Percentiles rank a stretch among this genome's conserved stretches.
Conservation (phyloP, 2,888 invertebrate genomes). For the Zygaena filipendulae region DNA sequence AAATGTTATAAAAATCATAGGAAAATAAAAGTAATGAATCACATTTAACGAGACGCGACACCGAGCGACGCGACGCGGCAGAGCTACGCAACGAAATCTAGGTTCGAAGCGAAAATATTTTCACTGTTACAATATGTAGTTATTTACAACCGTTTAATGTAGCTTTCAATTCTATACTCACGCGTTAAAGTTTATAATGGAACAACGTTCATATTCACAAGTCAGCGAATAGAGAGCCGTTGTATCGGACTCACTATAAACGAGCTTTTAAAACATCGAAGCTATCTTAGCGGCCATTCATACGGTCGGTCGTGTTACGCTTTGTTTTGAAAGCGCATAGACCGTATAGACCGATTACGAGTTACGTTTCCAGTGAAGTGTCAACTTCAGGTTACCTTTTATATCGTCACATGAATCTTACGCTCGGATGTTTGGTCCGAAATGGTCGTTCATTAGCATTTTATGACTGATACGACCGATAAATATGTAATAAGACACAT, state of each 20-base stretch:
- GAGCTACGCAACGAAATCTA: no score
- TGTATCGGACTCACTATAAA: conserved; percentile 54
- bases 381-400: conserved; percentile 64
- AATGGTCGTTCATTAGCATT: conserved; percentile 65
- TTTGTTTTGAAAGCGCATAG: conserved; percentile 63
- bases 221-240: no score
- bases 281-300: conserved; percentile 48
- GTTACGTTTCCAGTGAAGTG: conserved; percentile 61
- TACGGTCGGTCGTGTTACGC: conserved; percentile 55
- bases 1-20: background rate
- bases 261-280: conserved; percentile 61
- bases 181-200: no score
- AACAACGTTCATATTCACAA: no score
- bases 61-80: background rate
- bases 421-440: conserved; percentile 67
- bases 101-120: no score
- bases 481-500: conserved; percentile 66
- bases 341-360: conserved; percentile 37
- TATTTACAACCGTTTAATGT: no score
- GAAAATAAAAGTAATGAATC: background rate
- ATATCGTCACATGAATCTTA: conserved; percentile 66
- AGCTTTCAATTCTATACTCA: no score
- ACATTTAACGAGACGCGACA: no score
- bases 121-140: no score
- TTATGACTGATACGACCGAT: conserved; percentile 67